Percentiles rank a stretch among this genome's conserved stretches.
Evolutionary conservation across 2,113 vertebrate species (phyloP).

Genomic region (Zosterops lateralis): DNA sequence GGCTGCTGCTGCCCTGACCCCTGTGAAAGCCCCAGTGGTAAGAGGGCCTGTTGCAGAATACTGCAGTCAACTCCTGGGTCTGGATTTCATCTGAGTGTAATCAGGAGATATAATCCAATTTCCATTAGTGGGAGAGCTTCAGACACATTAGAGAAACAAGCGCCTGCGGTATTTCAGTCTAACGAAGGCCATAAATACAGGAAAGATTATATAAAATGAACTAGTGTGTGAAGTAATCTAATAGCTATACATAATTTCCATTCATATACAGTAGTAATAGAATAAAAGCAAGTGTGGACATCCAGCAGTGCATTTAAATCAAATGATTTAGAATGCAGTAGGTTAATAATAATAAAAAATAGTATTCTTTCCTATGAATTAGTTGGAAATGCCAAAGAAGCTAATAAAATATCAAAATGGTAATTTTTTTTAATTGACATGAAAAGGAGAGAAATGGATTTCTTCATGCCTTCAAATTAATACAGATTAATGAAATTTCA

Average conservation of each 20-base stretch:
- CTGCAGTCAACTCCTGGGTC: background rate
- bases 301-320: conserved; percentile 33
- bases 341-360: conserved; percentile 38
- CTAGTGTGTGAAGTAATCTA: conserved; percentile 58
- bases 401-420: conserved; percentile 25
- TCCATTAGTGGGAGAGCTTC: background rate
- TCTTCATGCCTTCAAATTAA: background rate
- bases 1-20: background rate
- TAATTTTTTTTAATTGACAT: conserved; percentile 35
- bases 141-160: conserved; percentile 44
- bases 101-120: conserved; percentile 41
- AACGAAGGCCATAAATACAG: conserved; percentile 50
- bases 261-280: conserved; percentile 32
- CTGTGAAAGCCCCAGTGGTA: rapidly evolving
- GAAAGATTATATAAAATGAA: conserved; percentile 45
- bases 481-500: conserved; percentile 14
- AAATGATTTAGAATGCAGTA: conserved; percentile 23
- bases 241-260: conserved; percentile 16
- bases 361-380: conserved; percentile 30
- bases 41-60: background rate
- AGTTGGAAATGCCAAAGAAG: conserved; percentile 32
- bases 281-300: conserved; percentile 40
- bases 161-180: conserved; percentile 15
- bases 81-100: conserved; percentile 15
- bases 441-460: conserved; percentile 10